These are phyloP conservation scores for Selene dorsalis DNA, from an alignment of 2,797 vertebrate genomes.

Conservation along the genomic window DNA sequence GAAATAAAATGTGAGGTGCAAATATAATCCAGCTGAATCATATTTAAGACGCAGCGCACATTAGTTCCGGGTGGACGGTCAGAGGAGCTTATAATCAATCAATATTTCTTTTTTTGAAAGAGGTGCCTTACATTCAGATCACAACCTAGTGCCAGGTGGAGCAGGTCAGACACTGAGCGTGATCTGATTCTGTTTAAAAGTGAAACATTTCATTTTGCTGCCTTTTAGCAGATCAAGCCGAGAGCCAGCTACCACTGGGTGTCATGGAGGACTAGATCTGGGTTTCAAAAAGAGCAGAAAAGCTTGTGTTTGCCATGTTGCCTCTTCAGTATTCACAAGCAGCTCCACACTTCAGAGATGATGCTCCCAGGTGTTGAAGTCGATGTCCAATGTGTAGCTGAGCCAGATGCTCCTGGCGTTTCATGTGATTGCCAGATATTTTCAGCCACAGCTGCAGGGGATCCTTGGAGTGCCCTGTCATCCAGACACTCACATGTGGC, in stretches of 20 bases:
- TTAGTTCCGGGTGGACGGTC: constrained; percentile 12
- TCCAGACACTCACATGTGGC: constrained; percentile 5
- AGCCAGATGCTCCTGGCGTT: constrained; percentile 6
- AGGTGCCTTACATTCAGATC: constrained; percentile 21
- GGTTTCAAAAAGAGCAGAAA: background rate
- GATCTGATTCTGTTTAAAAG: background rate
- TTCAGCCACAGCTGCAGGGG: constrained; percentile 20
- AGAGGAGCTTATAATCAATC: constrained; percentile 8
- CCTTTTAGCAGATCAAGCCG: background rate
- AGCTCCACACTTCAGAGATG: constrained; percentile 1
- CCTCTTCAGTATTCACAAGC: constrained; percentile 20
- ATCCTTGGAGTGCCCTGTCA: constrained; percentile 10
- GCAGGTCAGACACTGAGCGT: background rate
- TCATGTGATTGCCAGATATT: constrained; percentile 35
- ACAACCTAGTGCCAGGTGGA: background rate
- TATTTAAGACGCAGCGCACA: constrained; percentile 21
- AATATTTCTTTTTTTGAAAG: constrained; percentile 36
- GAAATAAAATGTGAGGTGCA: background rate
- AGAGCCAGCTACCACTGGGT: background rate
- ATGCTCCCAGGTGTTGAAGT: constrained; percentile 25
- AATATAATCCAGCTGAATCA: constrained; percentile 20
- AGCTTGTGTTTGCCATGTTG: background rate
- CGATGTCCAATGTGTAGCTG: constrained; percentile 1
- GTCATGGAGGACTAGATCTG: background rate
- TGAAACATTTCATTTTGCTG: background rate